phyloP scores from a whole-genome alignment of 2,888 invertebrate species.

The Mystacides longicornis region DNA sequence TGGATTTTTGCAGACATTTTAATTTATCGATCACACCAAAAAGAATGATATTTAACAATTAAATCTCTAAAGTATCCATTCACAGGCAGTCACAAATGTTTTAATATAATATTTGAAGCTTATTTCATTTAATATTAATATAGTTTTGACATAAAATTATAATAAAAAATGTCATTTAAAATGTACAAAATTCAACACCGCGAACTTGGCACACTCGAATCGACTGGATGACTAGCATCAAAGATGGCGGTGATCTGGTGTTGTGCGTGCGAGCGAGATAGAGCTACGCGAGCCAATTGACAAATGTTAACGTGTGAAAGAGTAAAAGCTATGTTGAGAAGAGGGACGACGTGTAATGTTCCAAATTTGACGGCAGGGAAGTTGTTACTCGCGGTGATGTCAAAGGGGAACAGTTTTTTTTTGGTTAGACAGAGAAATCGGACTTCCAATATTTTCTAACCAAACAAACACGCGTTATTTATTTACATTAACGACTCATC shows the following conservation, averaged over 20 bases:
- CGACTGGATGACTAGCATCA: constrained; percentile 44
- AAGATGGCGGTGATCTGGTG: constrained; percentile 48
- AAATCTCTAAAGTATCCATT: neutral
- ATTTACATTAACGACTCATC: no score
- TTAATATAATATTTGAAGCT: no score
- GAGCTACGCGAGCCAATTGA: neutral
- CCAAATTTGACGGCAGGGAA: constrained; percentile 15
- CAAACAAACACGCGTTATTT: neutral
- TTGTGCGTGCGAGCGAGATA: constrained; percentile 37
- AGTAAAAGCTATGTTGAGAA: constrained; percentile 14
- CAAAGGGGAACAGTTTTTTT: neutral
- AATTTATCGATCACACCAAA: constrained; percentile 1
- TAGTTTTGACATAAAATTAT: neutral
- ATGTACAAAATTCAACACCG: neutral
- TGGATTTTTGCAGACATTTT: neutral
- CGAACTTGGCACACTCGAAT: constrained; percentile 2
- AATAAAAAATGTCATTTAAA: constrained; percentile 1
- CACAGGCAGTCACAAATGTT: no score
- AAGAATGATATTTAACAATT: neutral
- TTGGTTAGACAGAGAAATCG: no score
- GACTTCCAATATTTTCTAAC: no score
- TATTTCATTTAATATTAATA: neutral
- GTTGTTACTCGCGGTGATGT: constrained; percentile 16
- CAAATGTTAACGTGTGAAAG: constrained; percentile 29
- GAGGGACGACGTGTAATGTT: constrained; percentile 13